Base-by-base conservation (phyloP, 2,888 invertebrate genomes). In the Dicycla oo region DNA sequence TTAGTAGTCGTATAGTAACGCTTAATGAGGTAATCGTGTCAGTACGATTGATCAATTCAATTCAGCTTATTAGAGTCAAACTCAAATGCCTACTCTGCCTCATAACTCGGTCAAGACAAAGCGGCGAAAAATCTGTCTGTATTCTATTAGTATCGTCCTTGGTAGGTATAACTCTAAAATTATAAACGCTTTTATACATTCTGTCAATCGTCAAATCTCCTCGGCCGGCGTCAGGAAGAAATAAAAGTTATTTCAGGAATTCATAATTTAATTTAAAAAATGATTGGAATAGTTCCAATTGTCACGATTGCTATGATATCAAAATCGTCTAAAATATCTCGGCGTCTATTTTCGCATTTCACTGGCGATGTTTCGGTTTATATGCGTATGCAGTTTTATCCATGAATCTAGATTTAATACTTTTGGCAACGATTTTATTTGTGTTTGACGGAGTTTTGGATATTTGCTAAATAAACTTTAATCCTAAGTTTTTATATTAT, bases 231-330 rank as follows among this genome's bases (percentile, higher is more conserved):
- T 65, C 76, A 65, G 60, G 23, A 66, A 73, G 38, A 51, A 62
- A 80, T 80, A 76, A 78, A 70, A 58, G 43, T 58, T 79, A 79
- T 81, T 79, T 79, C 64, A 38, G 23, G 56, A 54, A 81, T 64
- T 77, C 64, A 79, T 77, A 79, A 77, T 68, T 81, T 65, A 20
- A n/a, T 53, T 34, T 49, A 78, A 63, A 43, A 67, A 65, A 49
- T 58, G 53, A 68, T 79, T 79, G 79, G 79, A 79, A 57, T 77
- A 62, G 63, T 67, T 81, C 79, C 79, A 79, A 79, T 81, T 68
- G 64, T 71, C 60, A 58, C 56, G 53, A 79, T 72, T 63, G 51
- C 67, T 67, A 49, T 68, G 79, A 79, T 79, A 81, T 81, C 62
- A 81, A 81, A 79, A 64, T 57, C 51, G 56, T 75, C 60, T 71